Base-by-base conservation (phyloP, 2,113 vertebrate species). In the Oncorhynchus clarkii region DNA sequence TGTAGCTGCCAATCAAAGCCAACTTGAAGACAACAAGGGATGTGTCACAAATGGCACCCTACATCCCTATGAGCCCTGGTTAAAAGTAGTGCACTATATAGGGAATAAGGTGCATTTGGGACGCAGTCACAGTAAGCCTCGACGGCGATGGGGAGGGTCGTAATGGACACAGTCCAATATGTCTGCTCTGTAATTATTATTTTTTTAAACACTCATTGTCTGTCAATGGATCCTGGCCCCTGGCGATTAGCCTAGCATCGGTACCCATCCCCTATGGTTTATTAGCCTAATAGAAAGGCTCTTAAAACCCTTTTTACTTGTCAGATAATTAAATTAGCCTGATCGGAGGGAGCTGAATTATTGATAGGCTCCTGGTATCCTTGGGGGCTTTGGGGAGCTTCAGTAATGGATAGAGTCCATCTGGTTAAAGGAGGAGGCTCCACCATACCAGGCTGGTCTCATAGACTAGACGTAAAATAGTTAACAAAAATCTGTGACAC, bases 251-350 rank as follows among this genome's bases (percentile, higher is more conserved):
- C 70, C 49, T 1, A 54, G 51, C 51, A 29, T 80, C 57, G 26
- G 78, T 75, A 82, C 70, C 79, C 84, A 57, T 83, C 78, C 78
- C 82, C 78, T 1, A 76, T 70, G 78, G 72, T 86, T 89, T 83
- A 88, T 91, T 74, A 87, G 51, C 45, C 70, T 86, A 81, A 91
- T 80, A 90, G 82, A 91, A 88, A 85, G 87, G 82, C 69, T 79
- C 89, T 81, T 87, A 89, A 90, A 89, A 89, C 88, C 86, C 82
- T 86, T 77, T 85, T 89, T 82, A 90, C 91, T 90, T 88, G 91
- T 92, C 89, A 77, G 84, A 75, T 93, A 92, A 94, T 93, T 90
- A 89, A 92, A 86, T 91, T 84, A 89, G 72, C 78, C 80, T 85
- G 80, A 88, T 88, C 83, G 88, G 67, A 80, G 70, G 31, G 7